Evolutionary conservation across 2,797 vertebrate genomes (phyloP).

Genomic region (Rhinogobio ventralis): DNA sequence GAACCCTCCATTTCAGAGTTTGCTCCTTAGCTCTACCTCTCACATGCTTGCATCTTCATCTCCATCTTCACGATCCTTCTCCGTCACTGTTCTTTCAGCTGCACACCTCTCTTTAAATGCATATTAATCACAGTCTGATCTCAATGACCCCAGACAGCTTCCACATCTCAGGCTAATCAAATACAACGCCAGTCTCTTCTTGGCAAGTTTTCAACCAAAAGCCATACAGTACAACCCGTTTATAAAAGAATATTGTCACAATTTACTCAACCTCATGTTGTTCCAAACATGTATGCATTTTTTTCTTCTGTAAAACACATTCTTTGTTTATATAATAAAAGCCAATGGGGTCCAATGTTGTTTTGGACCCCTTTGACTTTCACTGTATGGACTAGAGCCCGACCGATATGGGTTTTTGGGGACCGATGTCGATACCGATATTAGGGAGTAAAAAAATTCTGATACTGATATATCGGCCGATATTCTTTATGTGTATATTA

Average conservation of each 20-base stretch:
- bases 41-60: background rate
- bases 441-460: too few relatives aligned
- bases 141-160: background rate
- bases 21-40: background rate
- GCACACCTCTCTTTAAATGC: constrained; percentile 1
- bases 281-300: background rate
- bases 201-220: background rate
- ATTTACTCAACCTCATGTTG: background rate
- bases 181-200: background rate
- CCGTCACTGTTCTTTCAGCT: background rate
- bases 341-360: background rate
- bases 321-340: background rate
- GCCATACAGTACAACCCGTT: background rate
- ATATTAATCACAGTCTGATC: constrained; percentile 25
- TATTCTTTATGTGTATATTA: too few relatives aligned
- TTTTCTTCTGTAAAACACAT: background rate
- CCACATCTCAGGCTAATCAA: constrained; percentile 14
- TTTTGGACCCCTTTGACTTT: background rate
- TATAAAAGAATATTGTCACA: background rate
- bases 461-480: too few relatives aligned
- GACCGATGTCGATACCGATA: too few relatives aligned
- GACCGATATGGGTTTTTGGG: too few relatives aligned
- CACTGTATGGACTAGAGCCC: background rate
- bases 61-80: background rate
- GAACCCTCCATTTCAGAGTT: constrained; percentile 16